Conservation (phyloP, 1,140 invertebrate genomes). For the Diorhabda sublineata region DNA sequence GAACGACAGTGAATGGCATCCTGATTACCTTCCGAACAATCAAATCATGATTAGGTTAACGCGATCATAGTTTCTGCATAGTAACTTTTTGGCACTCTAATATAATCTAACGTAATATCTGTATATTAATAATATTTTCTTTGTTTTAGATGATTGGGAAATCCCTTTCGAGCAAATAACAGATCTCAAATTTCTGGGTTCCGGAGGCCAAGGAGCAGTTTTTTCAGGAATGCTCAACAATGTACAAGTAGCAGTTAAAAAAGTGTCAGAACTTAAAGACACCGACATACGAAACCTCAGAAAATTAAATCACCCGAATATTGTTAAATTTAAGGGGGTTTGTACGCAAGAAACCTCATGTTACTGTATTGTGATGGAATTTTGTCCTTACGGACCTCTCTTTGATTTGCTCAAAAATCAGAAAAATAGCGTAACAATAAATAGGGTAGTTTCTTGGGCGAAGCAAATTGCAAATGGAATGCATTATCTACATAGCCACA, state of each 20-base stretch:
- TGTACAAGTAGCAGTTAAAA: conserved; percentile 92
- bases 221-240: conserved; percentile 83
- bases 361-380: conserved; percentile 98
- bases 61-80: too few relatives aligned
- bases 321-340: conserved; percentile 86
- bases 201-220: conserved; percentile 94
- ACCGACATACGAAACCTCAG: conserved; percentile 91
- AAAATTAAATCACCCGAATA: conserved; percentile 94
- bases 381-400: conserved; percentile 90
- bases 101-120: too few relatives aligned
- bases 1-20: too few relatives aligned
- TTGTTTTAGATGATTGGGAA: conserved; percentile 78
- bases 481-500: conserved; percentile 92
- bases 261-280: conserved; percentile 88
- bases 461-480: conserved; percentile 95
- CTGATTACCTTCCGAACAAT: too few relatives aligned
- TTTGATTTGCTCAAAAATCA: conserved; percentile 79
- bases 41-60: too few relatives aligned
- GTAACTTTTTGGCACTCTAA: too few relatives aligned
- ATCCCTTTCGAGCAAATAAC: conserved; percentile 91
- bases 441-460: conserved; percentile 84
- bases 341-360: conserved; percentile 76
- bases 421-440: conserved; percentile 75
- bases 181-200: conserved; percentile 88
- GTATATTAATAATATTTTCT: background rate